Evolutionary conservation across 2,888 invertebrate species (phyloP).

Genomic region (Apamea sordens): DNA sequence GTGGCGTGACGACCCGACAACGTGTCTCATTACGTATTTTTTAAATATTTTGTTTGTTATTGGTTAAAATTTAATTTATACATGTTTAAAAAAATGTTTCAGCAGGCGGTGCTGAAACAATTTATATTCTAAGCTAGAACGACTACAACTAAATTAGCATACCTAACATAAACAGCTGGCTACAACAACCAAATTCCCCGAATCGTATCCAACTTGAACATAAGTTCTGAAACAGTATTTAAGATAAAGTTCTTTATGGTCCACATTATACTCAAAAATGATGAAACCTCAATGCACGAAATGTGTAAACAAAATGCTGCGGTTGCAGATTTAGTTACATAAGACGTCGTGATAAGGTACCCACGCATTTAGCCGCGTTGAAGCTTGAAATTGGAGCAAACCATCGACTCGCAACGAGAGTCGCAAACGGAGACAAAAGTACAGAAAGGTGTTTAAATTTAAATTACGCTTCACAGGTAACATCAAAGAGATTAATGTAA

Average conservation of each 20-base stretch:
- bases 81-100: neutral
- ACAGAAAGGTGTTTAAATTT: constrained; percentile 75
- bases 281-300: constrained; percentile 35
- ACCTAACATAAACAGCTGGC: constrained; percentile 7
- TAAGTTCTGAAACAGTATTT: constrained; percentile 20
- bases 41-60: neutral
- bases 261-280: constrained; percentile 19
- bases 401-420: constrained; percentile 62
- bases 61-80: neutral
- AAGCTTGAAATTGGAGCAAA: constrained; percentile 71
- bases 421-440: constrained; percentile 65
- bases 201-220: neutral
- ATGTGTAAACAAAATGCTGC: constrained; percentile 44
- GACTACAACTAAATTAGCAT: constrained; percentile 16
- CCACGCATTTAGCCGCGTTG: constrained; percentile 60
- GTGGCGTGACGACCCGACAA: constrained; percentile 29
- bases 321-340: constrained; percentile 44
- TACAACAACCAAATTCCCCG: neutral
- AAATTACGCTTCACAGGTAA: constrained; percentile 74
- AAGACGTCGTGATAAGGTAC: constrained; percentile 51
- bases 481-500: constrained; percentile 74
- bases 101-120: neutral
- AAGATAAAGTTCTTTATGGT: neutral
- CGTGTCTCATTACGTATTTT: constrained; percentile 28
- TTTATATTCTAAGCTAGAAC: neutral